Percentiles rank a stretch among this genome's conserved stretches.
Conservation (phyloP, 2,888 invertebrate genomes). For the Ischnus inquisitorius region DNA sequence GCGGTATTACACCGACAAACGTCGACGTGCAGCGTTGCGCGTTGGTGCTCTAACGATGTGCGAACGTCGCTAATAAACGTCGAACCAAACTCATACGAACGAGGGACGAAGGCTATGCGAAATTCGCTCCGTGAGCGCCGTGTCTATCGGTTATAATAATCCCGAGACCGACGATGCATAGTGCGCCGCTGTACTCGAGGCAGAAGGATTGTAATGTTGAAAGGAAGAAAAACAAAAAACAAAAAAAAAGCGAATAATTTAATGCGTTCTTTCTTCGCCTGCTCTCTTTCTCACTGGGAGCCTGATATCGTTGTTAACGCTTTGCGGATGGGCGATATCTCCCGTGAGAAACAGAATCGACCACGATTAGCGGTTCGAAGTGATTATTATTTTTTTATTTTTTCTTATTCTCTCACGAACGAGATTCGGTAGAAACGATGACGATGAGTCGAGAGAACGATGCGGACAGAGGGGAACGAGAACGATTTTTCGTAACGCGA, state of each 20-base stretch:
- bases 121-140: neutral
- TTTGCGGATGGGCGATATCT: no score
- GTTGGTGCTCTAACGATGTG: slow-evolving; percentile 23
- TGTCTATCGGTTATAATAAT: slow-evolving; percentile 2
- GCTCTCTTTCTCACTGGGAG: no score
- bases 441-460: neutral
- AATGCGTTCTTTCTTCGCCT: no score
- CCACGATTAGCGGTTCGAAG: neutral
- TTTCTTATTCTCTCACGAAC: slow-evolving; percentile 24
- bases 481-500: slow-evolving; percentile 45
- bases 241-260: neutral
- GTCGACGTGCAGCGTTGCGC: slow-evolving; percentile 24
- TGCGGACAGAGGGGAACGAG: slow-evolving; percentile 1
- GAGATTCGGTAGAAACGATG: neutral
- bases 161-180: slow-evolving; percentile 13
- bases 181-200: neutral
- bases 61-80: slow-evolving; percentile 56
- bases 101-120: slow-evolving; percentile 16
- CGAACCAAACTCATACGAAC: slow-evolving; percentile 50
- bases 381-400: slow-evolving; percentile 6
- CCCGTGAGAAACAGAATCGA: no score
- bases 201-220: neutral
- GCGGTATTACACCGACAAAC: slow-evolving; percentile 57
- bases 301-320: no score
- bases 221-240: neutral